A percentile compares a stretch with the other conserved stretches of the same genome.
Conservation (phyloP, 2,888 invertebrate species). For the Cynaeus angustus region DNA sequence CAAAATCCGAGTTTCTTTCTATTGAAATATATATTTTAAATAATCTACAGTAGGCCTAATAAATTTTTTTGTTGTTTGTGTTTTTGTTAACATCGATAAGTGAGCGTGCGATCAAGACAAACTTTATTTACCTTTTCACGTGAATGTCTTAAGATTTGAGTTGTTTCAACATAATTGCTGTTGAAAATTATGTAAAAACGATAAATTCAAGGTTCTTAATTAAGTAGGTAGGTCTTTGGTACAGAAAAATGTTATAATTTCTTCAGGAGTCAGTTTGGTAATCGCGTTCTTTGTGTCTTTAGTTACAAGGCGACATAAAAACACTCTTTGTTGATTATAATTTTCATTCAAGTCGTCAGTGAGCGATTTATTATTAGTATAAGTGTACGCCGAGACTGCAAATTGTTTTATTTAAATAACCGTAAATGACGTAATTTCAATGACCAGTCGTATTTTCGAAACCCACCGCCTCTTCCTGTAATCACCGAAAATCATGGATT, state of each 20-base stretch:
- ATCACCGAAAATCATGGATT: neutral
- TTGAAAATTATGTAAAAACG: too few species aligned
- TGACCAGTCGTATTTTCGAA: constrained; percentile 6
- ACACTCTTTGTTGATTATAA: constrained; percentile 37
- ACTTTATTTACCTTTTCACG: too few species aligned
- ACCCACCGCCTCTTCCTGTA: constrained; percentile 1
- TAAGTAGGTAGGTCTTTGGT: too few species aligned
- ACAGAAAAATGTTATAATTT: neutral
- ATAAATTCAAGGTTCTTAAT: too few species aligned
- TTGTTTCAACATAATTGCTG: too few species aligned
- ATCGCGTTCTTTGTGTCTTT: neutral
- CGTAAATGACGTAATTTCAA: constrained; percentile 30
- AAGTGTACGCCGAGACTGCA: constrained; percentile 46
- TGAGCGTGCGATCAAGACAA: too few species aligned
- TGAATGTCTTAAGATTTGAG: too few species aligned
- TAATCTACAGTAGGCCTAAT: too few species aligned
- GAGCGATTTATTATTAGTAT: constrained; percentile 45
- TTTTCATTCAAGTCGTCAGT: constrained; percentile 36
- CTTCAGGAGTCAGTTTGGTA: neutral
- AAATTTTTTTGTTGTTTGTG: too few species aligned
- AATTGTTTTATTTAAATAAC: constrained; percentile 47
- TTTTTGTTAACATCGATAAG: too few species aligned
- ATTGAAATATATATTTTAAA: too few species aligned
- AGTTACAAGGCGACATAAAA: constrained; percentile 14
- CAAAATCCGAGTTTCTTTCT: too few species aligned